Conservation (phyloP, 2,113 vertebrate species). For the Xenotilapia caudafasciata region DNA sequence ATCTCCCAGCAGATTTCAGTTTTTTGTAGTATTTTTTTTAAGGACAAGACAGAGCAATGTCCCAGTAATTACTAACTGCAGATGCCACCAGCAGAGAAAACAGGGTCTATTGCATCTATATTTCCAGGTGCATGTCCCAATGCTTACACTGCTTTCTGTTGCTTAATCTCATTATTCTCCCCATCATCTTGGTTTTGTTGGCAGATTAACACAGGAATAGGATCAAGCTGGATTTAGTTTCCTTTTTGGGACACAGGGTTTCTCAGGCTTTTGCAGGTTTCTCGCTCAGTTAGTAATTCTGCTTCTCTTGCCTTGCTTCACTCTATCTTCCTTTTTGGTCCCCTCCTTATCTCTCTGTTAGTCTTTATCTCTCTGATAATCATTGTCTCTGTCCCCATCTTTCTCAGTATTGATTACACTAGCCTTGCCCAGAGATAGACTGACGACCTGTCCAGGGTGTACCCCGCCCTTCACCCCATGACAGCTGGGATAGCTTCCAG, state of each 20-base stretch:
- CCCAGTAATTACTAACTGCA: background rate
- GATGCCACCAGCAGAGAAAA: background rate
- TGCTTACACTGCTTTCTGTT: slow-evolving; percentile 24
- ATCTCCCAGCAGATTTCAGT: background rate
- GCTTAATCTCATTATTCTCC: slow-evolving; percentile 49
- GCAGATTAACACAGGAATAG: slow-evolving; percentile 33
- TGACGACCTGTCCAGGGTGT: background rate
- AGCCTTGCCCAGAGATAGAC: background rate
- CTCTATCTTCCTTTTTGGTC: background rate
- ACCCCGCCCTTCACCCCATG: background rate
- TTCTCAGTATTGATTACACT: background rate
- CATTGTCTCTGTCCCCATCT: background rate
- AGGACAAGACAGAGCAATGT: background rate
- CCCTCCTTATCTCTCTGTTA: background rate
- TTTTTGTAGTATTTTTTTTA: background rate
- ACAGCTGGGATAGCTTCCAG: background rate
- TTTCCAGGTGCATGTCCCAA: slow-evolving; percentile 18
- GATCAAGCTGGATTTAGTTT: slow-evolving; percentile 44
- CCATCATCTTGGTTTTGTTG: slow-evolving; percentile 44
- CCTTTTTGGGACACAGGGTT: slow-evolving; percentile 20
- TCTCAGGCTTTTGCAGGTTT: background rate
- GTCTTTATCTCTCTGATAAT: background rate
- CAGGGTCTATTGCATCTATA: background rate
- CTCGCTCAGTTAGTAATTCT: background rate
- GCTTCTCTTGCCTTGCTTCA: slow-evolving; percentile 3